Evolutionary conservation across 1,140 invertebrate genomes (phyloP), one percentile per base, ranked within the genome.

Genomic region (Heterodera carotae): DNA sequence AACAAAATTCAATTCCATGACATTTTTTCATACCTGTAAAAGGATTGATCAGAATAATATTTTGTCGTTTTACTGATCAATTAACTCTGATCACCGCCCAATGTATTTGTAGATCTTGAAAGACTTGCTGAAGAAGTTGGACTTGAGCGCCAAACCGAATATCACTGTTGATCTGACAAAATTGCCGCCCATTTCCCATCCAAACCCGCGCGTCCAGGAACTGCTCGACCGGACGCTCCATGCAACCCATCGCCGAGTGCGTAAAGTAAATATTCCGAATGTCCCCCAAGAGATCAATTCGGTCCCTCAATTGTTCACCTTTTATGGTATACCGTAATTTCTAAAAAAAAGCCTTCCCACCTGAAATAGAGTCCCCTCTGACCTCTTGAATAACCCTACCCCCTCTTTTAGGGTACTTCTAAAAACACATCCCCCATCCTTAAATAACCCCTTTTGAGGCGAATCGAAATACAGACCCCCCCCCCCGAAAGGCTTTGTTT

Each of bases 111-210:
- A 83, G 56, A 83, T 83, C 69, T 56, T 83, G n/a, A 78, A 78
- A 64, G 82, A 83, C 53, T 69, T 83, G 39, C 70, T 83, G n/a
- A 78, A 62, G 25, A 83, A 83, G 76, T 53, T 83, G 71, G 82
- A 83, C 48, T 29, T 83, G n/a, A 33, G 66, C 18, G 31, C 75
- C 27, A 83, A 84, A 59, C 82, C 82, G 5, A 83, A 83, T 69
- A 74, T 81, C 12, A 81, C 82, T 8, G 76, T 84, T 1, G 82
- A 84, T 29, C 77, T 84, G 34, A 68, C 83, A 4, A 82, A 84
- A 15, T 53, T 81, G 39, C 77, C 53, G 56, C 76, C 43, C 34
- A 36, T 69, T 15, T 72, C 53, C 6, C 60, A 76, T 18, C 27
- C n/a, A 31, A 73, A 84, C 48, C 82, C 80, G 62, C 62, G 75